Percentiles rank a stretch among this genome's conserved stretches.
phyloP scores from a whole-genome alignment of 2,888 invertebrate genomes.

The Lypha dubia region DNA sequence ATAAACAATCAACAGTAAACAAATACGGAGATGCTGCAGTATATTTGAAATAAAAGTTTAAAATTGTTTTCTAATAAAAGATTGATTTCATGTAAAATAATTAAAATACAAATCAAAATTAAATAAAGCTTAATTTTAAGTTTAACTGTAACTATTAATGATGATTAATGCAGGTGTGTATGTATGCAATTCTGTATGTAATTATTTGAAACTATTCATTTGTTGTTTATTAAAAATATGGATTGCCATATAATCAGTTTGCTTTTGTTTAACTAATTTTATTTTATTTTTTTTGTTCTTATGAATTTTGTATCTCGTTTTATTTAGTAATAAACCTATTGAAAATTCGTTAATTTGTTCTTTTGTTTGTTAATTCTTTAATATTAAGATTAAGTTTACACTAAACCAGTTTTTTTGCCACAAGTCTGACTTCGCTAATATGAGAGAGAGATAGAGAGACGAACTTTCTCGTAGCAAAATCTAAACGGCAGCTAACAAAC shows the following conservation, averaged over 20 bases:
- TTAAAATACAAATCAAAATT: background rate
- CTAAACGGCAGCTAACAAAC: background rate
- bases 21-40: background rate
- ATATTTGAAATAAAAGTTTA: background rate
- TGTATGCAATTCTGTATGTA: constrained; percentile 1
- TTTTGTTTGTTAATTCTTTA: constrained; percentile 51
- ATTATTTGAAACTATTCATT: constrained; percentile 5
- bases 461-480: background rate
- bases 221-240: constrained; percentile 40
- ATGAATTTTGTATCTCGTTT: constrained; percentile 50
- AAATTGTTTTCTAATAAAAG: background rate
- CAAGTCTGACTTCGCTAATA: background rate
- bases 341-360: constrained; percentile 73
- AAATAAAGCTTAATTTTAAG: background rate
- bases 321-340: constrained; percentile 64
- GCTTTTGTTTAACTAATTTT: constrained; percentile 11
- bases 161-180: constrained; percentile 7
- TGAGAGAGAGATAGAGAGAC: background rate
- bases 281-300: constrained; percentile 26
- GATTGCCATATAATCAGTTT: constrained; percentile 70
- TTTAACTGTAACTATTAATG: constrained; percentile 29
- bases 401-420: background rate
- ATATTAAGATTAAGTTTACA: background rate
- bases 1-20: no score
- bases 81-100: background rate